Evolutionary conservation across 2,113 vertebrate species (phyloP).

Genomic region (Ammospiza nelsoni): DNA sequence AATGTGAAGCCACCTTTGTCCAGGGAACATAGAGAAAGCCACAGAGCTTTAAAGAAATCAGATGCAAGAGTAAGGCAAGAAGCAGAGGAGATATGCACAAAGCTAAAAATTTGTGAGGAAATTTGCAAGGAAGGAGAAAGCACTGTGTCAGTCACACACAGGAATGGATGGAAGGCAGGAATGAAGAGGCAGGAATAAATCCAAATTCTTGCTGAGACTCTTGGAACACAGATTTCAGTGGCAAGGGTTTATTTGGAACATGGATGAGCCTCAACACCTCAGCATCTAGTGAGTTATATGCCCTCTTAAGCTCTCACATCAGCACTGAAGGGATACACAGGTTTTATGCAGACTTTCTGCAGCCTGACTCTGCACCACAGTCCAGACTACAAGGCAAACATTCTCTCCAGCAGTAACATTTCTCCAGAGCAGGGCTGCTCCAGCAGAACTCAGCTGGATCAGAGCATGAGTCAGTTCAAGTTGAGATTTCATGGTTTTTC

Average conservation of each 20-base stretch:
- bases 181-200: neutral
- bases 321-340: neutral
- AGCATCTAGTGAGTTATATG: neutral
- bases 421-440: neutral
- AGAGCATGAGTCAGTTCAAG: neutral
- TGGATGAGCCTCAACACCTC: neutral
- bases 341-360: neutral
- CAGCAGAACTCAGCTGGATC: neutral
- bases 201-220: neutral
- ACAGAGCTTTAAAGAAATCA: neutral
- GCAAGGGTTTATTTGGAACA: neutral
- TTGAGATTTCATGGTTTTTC: neutral
- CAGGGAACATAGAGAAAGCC: neutral
- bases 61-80: neutral
- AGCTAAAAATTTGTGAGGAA: neutral
- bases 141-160: neutral
- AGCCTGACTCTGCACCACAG: neutral
- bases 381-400: neutral
- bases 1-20: neutral
- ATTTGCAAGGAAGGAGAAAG: neutral
- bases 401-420: neutral
- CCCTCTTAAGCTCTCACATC: neutral
- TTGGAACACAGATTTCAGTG: neutral
- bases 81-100: neutral
- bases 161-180: neutral